These are phyloP conservation scores for Phasianus colchicus DNA, from an alignment of 2,113 vertebrate species.

Conservation along the genomic window DNA sequence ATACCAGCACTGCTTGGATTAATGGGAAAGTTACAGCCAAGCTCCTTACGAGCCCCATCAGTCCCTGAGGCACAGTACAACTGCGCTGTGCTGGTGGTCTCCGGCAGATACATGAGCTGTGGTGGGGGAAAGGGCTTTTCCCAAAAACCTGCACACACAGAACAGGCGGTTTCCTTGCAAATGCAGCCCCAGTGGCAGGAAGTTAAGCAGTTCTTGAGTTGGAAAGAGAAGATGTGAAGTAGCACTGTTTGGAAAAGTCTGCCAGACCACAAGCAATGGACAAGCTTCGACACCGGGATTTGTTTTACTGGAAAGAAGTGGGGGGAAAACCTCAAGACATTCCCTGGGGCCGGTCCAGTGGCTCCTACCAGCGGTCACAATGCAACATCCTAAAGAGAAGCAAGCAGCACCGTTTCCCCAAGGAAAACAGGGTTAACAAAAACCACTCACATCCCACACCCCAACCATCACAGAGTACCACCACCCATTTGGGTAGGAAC, in stretches of 20 bases:
- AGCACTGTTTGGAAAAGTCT: slow-evolving; percentile 20
- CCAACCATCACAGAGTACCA: too few relatives aligned
- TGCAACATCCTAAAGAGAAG: neutral
- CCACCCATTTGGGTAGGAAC: accelerated
- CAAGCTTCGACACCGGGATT: slow-evolving; percentile 64
- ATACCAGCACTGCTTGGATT: neutral
- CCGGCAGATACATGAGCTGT: neutral
- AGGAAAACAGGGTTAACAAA: neutral
- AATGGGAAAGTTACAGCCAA: neutral
- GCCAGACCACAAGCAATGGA: slow-evolving; percentile 68
- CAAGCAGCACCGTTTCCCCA: neutral
- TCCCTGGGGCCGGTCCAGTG: slow-evolving; percentile 29
- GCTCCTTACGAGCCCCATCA: neutral
- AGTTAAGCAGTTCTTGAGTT: neutral
- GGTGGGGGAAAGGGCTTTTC: neutral
- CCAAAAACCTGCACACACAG: neutral
- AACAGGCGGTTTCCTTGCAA: neutral
- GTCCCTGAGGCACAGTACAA: neutral
- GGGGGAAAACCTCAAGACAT: neutral
- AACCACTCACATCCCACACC: accelerated
- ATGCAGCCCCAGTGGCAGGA: slow-evolving; percentile 30
- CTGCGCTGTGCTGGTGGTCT: slow-evolving; percentile 16
- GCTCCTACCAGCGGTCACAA: slow-evolving; percentile 64
- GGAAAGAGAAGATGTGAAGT: slow-evolving; percentile 54
- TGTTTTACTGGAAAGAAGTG: slow-evolving; percentile 60